These are phyloP conservation scores for Macroglossus sobrinus DNA, from an alignment of 2,113 vertebrate species.

Conservation along the genomic window DNA sequence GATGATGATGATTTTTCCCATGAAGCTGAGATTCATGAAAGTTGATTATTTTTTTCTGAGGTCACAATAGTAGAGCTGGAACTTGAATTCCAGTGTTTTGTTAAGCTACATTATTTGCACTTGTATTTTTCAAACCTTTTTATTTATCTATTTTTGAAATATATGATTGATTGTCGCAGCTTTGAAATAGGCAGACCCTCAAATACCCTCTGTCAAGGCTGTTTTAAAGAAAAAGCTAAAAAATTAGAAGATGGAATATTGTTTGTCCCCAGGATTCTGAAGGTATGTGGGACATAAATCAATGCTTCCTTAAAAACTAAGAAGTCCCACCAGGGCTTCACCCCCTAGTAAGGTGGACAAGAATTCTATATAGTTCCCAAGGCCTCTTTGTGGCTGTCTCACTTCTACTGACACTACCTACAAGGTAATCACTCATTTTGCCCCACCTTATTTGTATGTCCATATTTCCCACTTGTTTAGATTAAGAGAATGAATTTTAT, in stretches of 20 bases:
- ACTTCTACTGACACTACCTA: neutral
- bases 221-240: neutral
- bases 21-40: neutral
- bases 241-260: neutral
- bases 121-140: neutral
- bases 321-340: neutral
- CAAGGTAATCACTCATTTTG: neutral
- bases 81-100: neutral
- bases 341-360: neutral
- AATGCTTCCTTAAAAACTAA: neutral
- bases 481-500: slow-evolving; percentile 5
- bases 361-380: neutral
- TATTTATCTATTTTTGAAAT: neutral
- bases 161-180: neutral
- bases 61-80: neutral
- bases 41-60: neutral
- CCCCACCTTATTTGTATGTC: neutral
- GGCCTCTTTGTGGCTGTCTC: neutral
- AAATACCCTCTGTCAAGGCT: neutral
- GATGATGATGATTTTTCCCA: neutral
- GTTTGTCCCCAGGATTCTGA: neutral
- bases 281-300: neutral
- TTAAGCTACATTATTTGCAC: neutral
- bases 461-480: neutral
- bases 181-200: neutral